These are phyloP conservation scores for Anableps anableps DNA, from an alignment of 2,797 vertebrate species.

Conservation along the genomic window DNA sequence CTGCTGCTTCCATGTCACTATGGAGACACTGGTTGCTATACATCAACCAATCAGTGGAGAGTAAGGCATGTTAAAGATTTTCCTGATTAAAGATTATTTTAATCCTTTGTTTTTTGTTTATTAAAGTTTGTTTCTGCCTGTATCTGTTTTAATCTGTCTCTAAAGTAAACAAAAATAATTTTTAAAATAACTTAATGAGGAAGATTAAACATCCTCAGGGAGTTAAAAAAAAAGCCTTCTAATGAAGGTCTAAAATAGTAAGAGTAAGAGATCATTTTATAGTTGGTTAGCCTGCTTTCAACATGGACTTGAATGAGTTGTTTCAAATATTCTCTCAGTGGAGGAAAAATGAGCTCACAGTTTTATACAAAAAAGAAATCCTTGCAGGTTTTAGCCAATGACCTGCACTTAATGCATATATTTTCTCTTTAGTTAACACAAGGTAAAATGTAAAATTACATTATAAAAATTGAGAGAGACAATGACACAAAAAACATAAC, in stretches of 20 bases:
- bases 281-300: neutral
- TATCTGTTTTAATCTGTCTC: neutral
- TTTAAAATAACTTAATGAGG: neutral
- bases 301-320: neutral
- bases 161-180: neutral
- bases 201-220: neutral
- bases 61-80: conserved; percentile 42
- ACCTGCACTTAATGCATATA: neutral
- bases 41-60: conserved; percentile 64
- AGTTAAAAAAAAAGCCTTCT: neutral
- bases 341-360: neutral
- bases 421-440: neutral
- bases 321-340: neutral
- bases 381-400: neutral
- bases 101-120: conserved; percentile 16
- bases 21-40: conserved; percentile 75
- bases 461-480: neutral
- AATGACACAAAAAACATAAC: neutral
- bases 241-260: neutral
- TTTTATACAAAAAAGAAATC: neutral
- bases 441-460: neutral
- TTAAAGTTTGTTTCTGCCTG: conserved; percentile 3
- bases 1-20: conserved; percentile 67
- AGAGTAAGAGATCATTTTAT: neutral
- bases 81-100: conserved; percentile 15